Conservation (phyloP, 2,113 vertebrate genomes). For the Hepsetus odoe region DNA sequence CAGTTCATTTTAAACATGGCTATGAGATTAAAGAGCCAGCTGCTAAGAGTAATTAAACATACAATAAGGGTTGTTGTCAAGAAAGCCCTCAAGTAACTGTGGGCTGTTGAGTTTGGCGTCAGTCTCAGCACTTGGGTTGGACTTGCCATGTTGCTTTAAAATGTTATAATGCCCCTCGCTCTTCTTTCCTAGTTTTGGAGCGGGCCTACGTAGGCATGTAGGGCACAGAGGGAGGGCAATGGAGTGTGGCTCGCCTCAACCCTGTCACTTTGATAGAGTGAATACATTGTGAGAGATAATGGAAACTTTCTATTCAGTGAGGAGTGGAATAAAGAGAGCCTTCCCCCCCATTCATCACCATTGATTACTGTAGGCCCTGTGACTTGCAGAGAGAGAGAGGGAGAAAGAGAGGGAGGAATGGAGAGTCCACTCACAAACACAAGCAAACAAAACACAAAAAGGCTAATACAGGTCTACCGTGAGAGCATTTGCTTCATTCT, state of each 20-base stretch:
- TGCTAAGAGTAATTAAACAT: slow-evolving; percentile 16
- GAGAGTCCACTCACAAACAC: slow-evolving; percentile 11
- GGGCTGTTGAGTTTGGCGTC: neutral
- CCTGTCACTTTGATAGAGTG: slow-evolving; percentile 97
- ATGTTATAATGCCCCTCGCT: slow-evolving; percentile 46
- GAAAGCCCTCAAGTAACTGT: neutral
- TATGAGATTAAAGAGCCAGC: neutral
- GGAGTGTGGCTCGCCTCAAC: slow-evolving; percentile 81
- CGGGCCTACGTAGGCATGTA: slow-evolving; percentile 73
- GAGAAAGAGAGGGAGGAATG: slow-evolving; percentile 1
- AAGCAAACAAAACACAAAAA: neutral
- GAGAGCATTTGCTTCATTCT: neutral
- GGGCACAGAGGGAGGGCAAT: slow-evolving; percentile 75
- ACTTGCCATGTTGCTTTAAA: slow-evolving; percentile 62
- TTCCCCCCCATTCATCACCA: slow-evolving; percentile 92
- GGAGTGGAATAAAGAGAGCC: slow-evolving; percentile 86
- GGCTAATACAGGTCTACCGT: neutral
- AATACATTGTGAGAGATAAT: slow-evolving; percentile 95
- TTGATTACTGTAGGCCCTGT: slow-evolving; percentile 83
- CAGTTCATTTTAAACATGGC: slow-evolving; percentile 7
- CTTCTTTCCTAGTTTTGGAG: slow-evolving; percentile 43
- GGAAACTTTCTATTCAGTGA: slow-evolving; percentile 93
- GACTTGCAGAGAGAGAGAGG: slow-evolving; percentile 56
- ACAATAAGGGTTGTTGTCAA: neutral
- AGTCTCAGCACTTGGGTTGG: neutral